Percentiles rank a stretch among this genome's conserved stretches.
Conservation (phyloP, 1,140 invertebrate genomes). For the Caerostris darwini region DNA sequence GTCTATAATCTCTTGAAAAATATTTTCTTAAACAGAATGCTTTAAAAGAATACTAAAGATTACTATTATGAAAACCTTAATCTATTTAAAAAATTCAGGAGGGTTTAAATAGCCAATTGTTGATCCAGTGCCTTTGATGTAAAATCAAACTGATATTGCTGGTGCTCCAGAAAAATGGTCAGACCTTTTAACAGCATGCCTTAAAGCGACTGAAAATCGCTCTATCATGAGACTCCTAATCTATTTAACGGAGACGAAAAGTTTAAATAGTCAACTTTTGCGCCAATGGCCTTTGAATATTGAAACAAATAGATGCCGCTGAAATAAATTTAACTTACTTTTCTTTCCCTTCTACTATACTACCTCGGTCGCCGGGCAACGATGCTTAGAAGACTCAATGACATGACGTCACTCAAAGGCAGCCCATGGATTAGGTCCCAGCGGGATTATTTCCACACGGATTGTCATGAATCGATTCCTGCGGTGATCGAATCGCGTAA, state of each 20-base stretch:
- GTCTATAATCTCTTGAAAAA: too few species aligned
- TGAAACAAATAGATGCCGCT: background rate
- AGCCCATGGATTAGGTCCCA: background rate
- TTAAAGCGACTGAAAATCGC: background rate
- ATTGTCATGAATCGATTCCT: background rate
- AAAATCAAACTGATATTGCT: too few species aligned
- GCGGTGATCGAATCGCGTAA: background rate
- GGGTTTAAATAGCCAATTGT: too few species aligned
- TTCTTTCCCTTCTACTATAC: background rate
- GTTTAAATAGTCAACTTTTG: background rate
- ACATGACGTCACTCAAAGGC: background rate
- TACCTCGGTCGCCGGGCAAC: background rate
- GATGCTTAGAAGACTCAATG: background rate
- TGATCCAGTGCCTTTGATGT: too few species aligned
- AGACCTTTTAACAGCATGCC: background rate
- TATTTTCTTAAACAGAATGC: too few species aligned
- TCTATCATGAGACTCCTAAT: background rate
- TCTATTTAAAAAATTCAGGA: too few species aligned
- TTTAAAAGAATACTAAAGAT: too few species aligned
- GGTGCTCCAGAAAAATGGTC: too few species aligned
- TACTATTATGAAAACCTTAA: too few species aligned
- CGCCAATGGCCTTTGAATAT: background rate
- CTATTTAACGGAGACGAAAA: background rate
- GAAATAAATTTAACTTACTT: background rate
- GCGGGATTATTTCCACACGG: conserved; percentile 3